These are phyloP conservation scores for Meliscaeva auricollis DNA, from an alignment of 2,888 invertebrate species.

Conservation along the genomic window DNA sequence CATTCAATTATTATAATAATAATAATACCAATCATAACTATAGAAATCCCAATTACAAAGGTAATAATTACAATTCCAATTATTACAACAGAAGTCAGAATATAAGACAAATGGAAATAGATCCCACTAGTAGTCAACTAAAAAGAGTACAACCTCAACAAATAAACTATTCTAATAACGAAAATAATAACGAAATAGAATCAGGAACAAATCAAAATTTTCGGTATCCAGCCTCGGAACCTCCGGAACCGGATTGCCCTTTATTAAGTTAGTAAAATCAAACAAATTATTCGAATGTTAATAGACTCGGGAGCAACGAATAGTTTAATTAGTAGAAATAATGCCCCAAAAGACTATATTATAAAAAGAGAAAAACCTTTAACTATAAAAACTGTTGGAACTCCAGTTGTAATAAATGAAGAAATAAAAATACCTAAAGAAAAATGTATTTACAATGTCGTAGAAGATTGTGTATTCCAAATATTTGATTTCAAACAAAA, in stretches of 20 bases:
- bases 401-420: conserved; percentile 12
- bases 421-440: conserved; percentile 12
- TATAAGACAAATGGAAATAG: conserved; percentile 12
- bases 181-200: conserved; percentile 15
- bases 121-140: background rate
- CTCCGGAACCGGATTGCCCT: conserved; percentile 17
- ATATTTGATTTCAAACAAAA: conserved; percentile 9
- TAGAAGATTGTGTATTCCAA: conserved; percentile 12
- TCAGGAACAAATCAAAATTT: conserved; percentile 13
- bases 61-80: conserved; percentile 6
- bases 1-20: conserved; percentile 1
- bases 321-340: conserved; percentile 22
- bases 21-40: conserved; percentile 3
- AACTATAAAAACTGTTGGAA: conserved; percentile 16
- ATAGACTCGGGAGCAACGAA: conserved; percentile 24
- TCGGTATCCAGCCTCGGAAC: conserved; percentile 1
- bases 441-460: conserved; percentile 5
- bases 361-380: background rate
- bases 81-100: conserved; percentile 20
- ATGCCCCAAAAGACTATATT: conserved; percentile 17
- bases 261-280: conserved; percentile 19
- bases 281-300: conserved; percentile 16
- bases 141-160: conserved; percentile 11
- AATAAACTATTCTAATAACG: conserved; percentile 10
- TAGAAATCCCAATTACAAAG: conserved; percentile 13